Evolutionary conservation across 2,113 vertebrate genomes (phyloP).

Genomic region (Gallinago paraguaiae): DNA sequence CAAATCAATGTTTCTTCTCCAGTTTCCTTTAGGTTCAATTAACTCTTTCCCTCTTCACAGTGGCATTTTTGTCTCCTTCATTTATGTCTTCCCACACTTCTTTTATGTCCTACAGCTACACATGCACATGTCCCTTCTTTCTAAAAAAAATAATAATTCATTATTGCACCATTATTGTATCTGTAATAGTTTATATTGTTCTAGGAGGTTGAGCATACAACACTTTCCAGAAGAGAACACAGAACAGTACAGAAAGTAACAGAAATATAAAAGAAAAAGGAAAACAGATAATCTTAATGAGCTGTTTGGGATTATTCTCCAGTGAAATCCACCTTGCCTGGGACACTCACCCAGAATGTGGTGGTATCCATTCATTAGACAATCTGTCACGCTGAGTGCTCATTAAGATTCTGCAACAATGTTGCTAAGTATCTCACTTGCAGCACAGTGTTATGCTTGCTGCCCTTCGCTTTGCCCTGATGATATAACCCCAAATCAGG

Average conservation of each 20-base stretch:
- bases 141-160: background rate
- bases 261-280: background rate
- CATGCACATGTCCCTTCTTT: accelerated
- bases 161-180: background rate
- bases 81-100: background rate
- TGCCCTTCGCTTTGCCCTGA: background rate
- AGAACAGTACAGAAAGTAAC: background rate
- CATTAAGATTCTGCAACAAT: background rate
- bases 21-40: background rate
- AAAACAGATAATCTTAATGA: background rate
- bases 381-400: background rate
- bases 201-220: background rate
- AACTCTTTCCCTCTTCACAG: background rate
- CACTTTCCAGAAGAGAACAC: background rate
- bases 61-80: background rate
- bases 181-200: background rate
- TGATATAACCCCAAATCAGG: background rate
- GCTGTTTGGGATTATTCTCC: background rate
- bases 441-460: background rate
- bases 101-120: background rate
- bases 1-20: background rate
- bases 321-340: background rate
- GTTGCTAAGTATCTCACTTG: background rate
- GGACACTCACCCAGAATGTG: background rate
- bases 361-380: background rate